Conservation (phyloP, 2,113 vertebrate genomes). For the Lepus americanus region DNA sequence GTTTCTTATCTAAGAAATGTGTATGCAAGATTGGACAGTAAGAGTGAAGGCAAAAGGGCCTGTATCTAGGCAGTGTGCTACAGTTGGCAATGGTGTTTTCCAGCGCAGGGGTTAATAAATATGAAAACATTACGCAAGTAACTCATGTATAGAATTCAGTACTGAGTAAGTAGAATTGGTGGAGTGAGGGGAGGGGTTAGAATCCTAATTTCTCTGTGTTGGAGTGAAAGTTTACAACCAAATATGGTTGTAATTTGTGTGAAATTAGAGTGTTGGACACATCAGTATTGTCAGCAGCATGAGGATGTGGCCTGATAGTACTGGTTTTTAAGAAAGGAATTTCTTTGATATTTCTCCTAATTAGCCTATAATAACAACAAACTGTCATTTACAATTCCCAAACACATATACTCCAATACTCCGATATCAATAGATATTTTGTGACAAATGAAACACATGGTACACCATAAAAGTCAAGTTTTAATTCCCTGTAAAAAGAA, state of each 20-base stretch:
- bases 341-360: too few species aligned
- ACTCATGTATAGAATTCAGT: not conserved
- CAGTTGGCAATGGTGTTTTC: not conserved
- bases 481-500: too few species aligned
- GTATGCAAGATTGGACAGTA: not conserved
- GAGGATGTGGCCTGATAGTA: too few species aligned
- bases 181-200: too few species aligned
- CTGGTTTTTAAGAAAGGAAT: too few species aligned
- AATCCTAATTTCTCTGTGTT: not conserved
- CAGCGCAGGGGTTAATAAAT: not conserved
- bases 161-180: not conserved
- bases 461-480: too few species aligned
- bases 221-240: not conserved
- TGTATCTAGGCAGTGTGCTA: not conserved
- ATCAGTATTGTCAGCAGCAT: not conserved
- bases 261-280: not conserved
- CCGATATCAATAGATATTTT: too few species aligned
- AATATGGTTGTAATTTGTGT: not conserved
- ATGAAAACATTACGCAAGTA: not conserved
- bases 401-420: too few species aligned
- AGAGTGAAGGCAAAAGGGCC: not conserved
- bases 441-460: too few species aligned
- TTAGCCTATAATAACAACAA: too few species aligned
- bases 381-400: too few species aligned
- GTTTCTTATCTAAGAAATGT: not conserved